Base-by-base conservation (phyloP, 2,888 invertebrate genomes). In the Caenorhabditis sulstoni region DNA sequence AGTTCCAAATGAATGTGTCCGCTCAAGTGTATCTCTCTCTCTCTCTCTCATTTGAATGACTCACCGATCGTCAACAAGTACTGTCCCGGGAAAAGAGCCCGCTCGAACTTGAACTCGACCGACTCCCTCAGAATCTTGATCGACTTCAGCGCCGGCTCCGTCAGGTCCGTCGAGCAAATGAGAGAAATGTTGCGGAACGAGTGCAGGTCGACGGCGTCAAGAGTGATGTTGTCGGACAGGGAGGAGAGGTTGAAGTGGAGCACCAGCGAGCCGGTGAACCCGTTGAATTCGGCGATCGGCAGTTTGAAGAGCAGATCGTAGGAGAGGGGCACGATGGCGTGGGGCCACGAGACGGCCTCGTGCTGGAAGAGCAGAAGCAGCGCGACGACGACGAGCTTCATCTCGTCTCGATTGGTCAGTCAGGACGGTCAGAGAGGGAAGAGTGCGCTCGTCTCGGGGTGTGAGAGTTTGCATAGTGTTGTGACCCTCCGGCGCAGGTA, bases 61-160 rank as follows among this genome's bases (percentile, higher is more conserved):
- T 80, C 76, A 70, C 81, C 84, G 44, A 84, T 81, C 2, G 84
- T 84, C 59, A 84, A 58, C 18, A 84, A 57, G 53, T 84, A 84
- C 37, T 84, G 74, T 50, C 84, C 84, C 12, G 71, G 66, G 59
- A 64, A 75, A 16, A 82, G 45, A 0, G 71, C 37, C 22, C 50
- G 52, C n/a, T 59, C 71, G 29, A 77, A 82, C 18, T 65, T 67
- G 49, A 84, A 74, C 49, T 84, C 82, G 20, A 84, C 82, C 1
- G 50, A 59, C 23, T 81, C 79, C 9, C 52, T 70, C 41, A 67
- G 55, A 53, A 85, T 85, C 18, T 75, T 35, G 5, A 81, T 81
- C 12, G 81, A 77, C 41, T 75, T 76, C 67, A 84, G 59, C n/a
- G 37, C 41, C 9, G 79, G 70, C 22, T 85, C 83, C 18, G 52